Evolutionary conservation across 2,113 vertebrate genomes (phyloP).

Genomic region (Oryzias woworae): DNA sequence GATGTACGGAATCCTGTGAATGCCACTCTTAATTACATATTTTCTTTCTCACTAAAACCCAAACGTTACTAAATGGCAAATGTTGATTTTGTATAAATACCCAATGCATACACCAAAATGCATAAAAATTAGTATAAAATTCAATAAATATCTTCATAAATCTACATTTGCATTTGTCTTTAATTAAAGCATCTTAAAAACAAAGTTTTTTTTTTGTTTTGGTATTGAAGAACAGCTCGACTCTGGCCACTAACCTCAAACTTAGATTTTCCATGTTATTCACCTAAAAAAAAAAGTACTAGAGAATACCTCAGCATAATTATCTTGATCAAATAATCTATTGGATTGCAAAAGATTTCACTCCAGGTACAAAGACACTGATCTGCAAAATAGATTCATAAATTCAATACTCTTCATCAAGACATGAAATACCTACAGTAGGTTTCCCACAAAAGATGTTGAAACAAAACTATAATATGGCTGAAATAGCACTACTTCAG

Average conservation of each 20-base stretch:
- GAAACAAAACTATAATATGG: slow-evolving; percentile 18
- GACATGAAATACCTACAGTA: not conserved
- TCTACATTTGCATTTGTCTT: not conserved
- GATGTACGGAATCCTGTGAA: too few relatives aligned
- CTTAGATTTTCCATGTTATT: too few relatives aligned
- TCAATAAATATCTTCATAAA: too few relatives aligned
- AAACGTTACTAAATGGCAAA: too few relatives aligned
- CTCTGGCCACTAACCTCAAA: slow-evolving; percentile 7
- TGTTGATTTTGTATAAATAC: too few relatives aligned
- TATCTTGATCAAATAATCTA: not conserved
- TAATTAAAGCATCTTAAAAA: slow-evolving; percentile 1
- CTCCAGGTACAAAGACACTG: too few relatives aligned
- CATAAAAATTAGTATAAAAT: too few relatives aligned
- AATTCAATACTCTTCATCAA: not conserved
- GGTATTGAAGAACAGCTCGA: slow-evolving; percentile 72
- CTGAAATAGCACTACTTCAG: slow-evolving; percentile 4
- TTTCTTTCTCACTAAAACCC: too few relatives aligned
- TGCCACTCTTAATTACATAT: too few relatives aligned
- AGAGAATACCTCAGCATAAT: not conserved
- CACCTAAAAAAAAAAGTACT: not conserved
- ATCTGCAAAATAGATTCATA: not conserved
- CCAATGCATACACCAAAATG: too few relatives aligned
- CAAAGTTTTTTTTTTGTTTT: slow-evolving; percentile 7
- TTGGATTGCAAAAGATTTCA: fast-evolving
- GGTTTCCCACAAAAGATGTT: not conserved